phyloP scores from a whole-genome alignment of 2,113 vertebrate species.

The Aldabrachelys gigantea region DNA sequence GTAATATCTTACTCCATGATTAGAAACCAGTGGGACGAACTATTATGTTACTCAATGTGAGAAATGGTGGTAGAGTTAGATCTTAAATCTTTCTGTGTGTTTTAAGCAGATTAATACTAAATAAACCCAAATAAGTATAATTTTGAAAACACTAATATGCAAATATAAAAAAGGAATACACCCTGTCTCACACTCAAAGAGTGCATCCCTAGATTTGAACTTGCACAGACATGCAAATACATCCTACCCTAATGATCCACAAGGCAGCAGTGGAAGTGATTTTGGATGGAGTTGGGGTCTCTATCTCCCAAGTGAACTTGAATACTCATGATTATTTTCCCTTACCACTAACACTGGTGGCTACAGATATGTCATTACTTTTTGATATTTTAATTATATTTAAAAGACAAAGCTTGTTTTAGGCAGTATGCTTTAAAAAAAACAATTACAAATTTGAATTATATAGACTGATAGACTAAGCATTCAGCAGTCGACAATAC shows the following conservation, averaged over 20 bases:
- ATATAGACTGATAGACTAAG: slow-evolving; percentile 7
- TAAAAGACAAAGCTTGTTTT: slow-evolving; percentile 35
- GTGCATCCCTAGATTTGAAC: neutral
- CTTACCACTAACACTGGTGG: neutral
- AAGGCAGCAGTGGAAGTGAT: neutral
- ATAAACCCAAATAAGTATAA: neutral
- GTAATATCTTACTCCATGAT: neutral
- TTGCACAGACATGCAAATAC: too few species aligned
- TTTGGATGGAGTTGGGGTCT: neutral
- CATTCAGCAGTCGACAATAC: slow-evolving; percentile 46
- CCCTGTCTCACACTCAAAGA: neutral
- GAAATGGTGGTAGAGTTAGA: neutral
- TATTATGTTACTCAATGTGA: neutral
- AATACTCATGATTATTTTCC: slow-evolving; percentile 1
- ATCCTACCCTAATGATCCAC: neutral
- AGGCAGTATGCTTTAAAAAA: neutral
- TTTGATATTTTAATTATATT: slow-evolving; percentile 42
- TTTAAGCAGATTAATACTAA: neutral
- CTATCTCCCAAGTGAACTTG: neutral
- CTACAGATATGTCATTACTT: slow-evolving; percentile 38
- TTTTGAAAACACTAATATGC: neutral
- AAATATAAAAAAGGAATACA: neutral
- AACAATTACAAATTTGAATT: slow-evolving; percentile 6
- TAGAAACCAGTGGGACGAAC: neutral
- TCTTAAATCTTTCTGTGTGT: neutral